Evolutionary conservation across 2,797 vertebrate genomes (phyloP).

Genomic region (Notolepis coatsorum): DNA sequence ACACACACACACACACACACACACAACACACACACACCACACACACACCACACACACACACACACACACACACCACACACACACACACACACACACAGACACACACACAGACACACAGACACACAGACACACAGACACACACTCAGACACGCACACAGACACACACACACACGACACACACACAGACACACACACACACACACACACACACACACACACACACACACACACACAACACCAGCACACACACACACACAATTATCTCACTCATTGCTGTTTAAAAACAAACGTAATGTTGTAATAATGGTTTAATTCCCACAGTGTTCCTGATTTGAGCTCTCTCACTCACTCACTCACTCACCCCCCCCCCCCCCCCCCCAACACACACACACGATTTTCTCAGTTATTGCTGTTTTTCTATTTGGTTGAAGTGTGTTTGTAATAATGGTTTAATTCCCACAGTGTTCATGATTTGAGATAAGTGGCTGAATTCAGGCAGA

Average conservation of each 20-base stretch:
- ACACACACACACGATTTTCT: background rate
- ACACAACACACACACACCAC: too few species aligned
- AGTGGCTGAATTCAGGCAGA: background rate
- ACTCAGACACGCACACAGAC: background rate
- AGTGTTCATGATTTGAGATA: background rate
- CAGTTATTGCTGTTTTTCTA: too few species aligned
- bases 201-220: constrained; percentile 2
- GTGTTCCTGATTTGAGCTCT: background rate
- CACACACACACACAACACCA: background rate
- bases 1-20: too few species aligned
- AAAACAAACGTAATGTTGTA: background rate
- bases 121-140: constrained; percentile 8
- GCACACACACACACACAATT: background rate
- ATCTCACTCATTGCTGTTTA: too few species aligned
- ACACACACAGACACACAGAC: constrained; percentile 16
- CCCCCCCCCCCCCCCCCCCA: too few species aligned
- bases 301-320: background rate
- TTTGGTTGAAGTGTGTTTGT: background rate
- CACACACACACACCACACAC: constrained; percentile 47
- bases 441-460: background rate
- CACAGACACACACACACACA: constrained; percentile 2
- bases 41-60: too few species aligned
- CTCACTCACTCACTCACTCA: background rate
- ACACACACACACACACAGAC: background rate
- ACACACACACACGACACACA: constrained; percentile 7